These are phyloP conservation scores for Arctocebus calabarensis DNA, from an alignment of 2,797 vertebrate genomes.

Conservation along the genomic window DNA sequence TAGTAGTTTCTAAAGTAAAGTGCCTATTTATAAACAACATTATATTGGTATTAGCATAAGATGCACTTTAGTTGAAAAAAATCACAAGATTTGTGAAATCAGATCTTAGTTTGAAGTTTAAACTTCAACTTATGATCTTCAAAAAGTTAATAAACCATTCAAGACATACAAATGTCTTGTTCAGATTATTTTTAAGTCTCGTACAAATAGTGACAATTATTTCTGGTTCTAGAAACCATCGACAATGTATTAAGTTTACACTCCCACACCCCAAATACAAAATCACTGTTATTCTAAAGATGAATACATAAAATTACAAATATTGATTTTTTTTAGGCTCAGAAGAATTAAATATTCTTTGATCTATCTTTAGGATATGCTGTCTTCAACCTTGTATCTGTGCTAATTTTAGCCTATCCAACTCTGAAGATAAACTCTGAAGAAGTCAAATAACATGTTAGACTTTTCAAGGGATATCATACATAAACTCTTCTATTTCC, in stretches of 20 bases:
- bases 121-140: background rate
- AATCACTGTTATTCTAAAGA: too few species aligned
- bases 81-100: slow-evolving; percentile 15
- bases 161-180: background rate
- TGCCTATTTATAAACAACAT: background rate
- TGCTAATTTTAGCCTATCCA: slow-evolving; percentile 53
- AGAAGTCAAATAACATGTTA: background rate
- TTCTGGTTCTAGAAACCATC: background rate
- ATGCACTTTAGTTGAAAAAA: background rate
- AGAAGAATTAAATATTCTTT: background rate
- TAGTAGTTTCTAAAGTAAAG: background rate
- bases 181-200: background rate
- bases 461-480: background rate
- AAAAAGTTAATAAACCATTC: slow-evolving; percentile 1
- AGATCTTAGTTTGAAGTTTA: slow-evolving; percentile 5
- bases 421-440: background rate
- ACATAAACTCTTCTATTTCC: slow-evolving; percentile 47
- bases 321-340: background rate
- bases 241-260: background rate
- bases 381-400: background rate
- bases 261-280: too few species aligned
- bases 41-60: background rate
- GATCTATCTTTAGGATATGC: background rate
- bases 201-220: background rate
- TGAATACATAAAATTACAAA: background rate